phyloP scores from a whole-genome alignment of 2,888 invertebrate species.

The Allophyes oxyacanthae region DNA sequence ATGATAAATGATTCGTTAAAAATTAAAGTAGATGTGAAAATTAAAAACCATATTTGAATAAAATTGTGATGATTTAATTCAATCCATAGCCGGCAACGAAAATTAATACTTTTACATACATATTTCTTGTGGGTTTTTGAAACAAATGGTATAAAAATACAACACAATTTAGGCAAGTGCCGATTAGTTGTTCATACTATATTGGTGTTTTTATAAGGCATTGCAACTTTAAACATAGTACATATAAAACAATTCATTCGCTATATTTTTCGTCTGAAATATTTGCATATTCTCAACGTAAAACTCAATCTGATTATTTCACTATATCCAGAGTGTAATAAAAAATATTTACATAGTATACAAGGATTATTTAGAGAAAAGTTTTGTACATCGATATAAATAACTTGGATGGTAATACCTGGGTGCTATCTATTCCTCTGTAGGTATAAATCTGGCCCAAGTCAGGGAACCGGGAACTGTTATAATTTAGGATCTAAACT shows the following conservation, averaged over 20 bases:
- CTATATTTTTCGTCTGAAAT: constrained; percentile 22
- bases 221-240: constrained; percentile 32
- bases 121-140: constrained; percentile 40
- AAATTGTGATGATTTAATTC: constrained; percentile 87
- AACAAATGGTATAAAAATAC: constrained; percentile 50
- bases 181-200: constrained; percentile 22
- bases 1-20: too few species aligned
- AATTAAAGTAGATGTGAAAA: too few species aligned
- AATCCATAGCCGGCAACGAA: constrained; percentile 82
- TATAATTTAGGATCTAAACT: constrained; percentile 39
- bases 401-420: constrained; percentile 36
- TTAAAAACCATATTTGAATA: constrained; percentile 68
- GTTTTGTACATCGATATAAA: constrained; percentile 46
- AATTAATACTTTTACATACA: constrained; percentile 64
- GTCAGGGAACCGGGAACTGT: constrained; percentile 33
- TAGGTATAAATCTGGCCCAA: constrained; percentile 17
- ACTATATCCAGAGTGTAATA: constrained; percentile 53
- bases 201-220: constrained; percentile 35
- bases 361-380: constrained; percentile 46
- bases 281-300: constrained; percentile 34
- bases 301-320: constrained; percentile 47
- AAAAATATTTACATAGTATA: constrained; percentile 76
- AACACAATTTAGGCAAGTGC: constrained; percentile 43
- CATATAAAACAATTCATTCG: constrained; percentile 26
- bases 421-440: constrained; percentile 32